Evolutionary conservation across 2,113 vertebrate species (phyloP).

Genomic region (Arenaria interpres): DNA sequence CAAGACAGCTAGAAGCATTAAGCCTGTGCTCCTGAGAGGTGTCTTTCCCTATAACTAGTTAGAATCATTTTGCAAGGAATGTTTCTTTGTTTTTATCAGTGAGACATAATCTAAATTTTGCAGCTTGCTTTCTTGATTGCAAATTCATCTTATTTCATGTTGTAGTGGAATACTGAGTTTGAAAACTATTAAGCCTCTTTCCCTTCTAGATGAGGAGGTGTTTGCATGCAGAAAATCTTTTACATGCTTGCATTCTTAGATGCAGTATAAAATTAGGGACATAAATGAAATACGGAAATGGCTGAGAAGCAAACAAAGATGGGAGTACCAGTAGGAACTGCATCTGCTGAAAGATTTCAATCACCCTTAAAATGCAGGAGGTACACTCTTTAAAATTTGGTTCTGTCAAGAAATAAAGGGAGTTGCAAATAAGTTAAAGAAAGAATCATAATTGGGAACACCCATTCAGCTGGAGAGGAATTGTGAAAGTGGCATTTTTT

Average conservation of each 20-base stretch:
- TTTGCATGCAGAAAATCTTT: not conserved
- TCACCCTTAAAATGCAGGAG: not conserved
- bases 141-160: not conserved
- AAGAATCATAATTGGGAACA: not conserved
- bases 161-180: not conserved
- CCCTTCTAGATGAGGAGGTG: not conserved
- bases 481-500: not conserved
- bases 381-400: not conserved
- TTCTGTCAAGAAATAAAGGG: not conserved
- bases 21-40: not conserved
- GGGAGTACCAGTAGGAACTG: not conserved
- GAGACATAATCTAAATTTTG: not conserved
- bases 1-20: not conserved
- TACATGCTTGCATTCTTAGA: not conserved
- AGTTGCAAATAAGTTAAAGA: not conserved
- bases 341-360: not conserved
- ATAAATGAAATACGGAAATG: not conserved
- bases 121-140: not conserved
- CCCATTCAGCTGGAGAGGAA: not conserved
- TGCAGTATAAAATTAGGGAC: not conserved
- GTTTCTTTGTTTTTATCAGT: not conserved
- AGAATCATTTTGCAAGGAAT: not conserved
- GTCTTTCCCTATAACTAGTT: not conserved
- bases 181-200: not conserved
- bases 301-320: not conserved